Evolutionary conservation across 2,797 vertebrate genomes (phyloP), one percentile per base, ranked within the genome.

Genomic region (Serranus cabrilla): DNA sequence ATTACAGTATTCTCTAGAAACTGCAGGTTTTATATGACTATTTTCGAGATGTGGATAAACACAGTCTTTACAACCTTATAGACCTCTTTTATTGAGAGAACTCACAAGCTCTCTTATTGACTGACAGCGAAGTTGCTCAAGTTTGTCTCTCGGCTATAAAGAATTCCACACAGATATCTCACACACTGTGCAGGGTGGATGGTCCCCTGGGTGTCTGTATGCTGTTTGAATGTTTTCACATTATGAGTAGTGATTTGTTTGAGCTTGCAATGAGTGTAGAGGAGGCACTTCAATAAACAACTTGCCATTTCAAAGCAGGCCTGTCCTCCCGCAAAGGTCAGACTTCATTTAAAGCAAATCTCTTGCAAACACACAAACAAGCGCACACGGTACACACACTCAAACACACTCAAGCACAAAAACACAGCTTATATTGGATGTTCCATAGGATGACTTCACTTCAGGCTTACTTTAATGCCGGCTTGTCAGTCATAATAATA

Each of bases 331-430:
- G 59, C 78, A 89, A 87, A 93, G 92, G 94, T 93, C 94, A 93
- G 82, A 90, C 89, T 91, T 94, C 85, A 93, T 94, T 90, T 91
- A 89, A 85, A 92, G 86, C 71, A 89, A 87, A 89, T 89, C 86
- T 91, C 82, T 87, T 76, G 78, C 81, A 89, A 93, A 90, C 90
- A 89, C 83, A 83, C 90, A 88, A 87, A 89, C 71, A 84, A 66
- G 61, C 23, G 16, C 61, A 72, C 21, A 34, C n/a, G 3, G 46
- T 16, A 68, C 75, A 66, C 7, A 2, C 54, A 62, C 43, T 3
- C 55, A 76, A 27, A 76, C 51, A 51, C 61, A 37, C 52, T 10
- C 27, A 21, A 40, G 57, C 67, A 40, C 60, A 66, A 77, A 71
- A 83, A 82, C 18, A 17, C 23, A 49, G 50, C 81, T 81, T 14